Evolutionary conservation across 1,140 invertebrate genomes (phyloP).

Genomic region (Heliothis virescens): DNA sequence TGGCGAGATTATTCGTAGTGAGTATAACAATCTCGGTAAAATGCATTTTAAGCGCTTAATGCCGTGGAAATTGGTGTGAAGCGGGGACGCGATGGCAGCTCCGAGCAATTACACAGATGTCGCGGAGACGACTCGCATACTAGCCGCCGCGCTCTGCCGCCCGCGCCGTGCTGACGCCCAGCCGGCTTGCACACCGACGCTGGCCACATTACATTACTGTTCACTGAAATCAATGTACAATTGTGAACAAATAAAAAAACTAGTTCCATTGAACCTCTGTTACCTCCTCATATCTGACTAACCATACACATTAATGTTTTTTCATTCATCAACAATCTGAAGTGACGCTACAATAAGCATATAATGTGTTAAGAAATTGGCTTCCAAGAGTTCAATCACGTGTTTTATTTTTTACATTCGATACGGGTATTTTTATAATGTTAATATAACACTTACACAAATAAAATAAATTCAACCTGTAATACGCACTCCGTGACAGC

Average conservation of each 20-base stretch:
- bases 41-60: conserved; percentile 80
- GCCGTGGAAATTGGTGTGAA: conserved; percentile 77
- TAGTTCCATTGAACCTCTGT: too few species aligned
- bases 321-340: too few species aligned
- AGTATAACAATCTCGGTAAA: conserved; percentile 75
- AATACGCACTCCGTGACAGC: conserved; percentile 27
- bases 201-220: neutral
- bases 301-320: too few species aligned
- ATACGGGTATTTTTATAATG: too few species aligned
- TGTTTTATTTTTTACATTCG: too few species aligned
- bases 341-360: too few species aligned
- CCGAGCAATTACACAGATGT: conserved; percentile 79
- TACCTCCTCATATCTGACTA: too few species aligned
- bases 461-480: conserved; percentile 28
- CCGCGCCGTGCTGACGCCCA: too few species aligned
- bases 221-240: neutral
- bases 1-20: conserved; percentile 65
- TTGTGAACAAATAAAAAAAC: neutral
- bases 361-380: too few species aligned
- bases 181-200: conserved; percentile 58
- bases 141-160: neutral
- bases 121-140: conserved; percentile 58
- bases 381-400: too few species aligned
- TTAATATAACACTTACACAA: too few species aligned
- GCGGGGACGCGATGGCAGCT: conserved; percentile 71